Evolutionary conservation across 2,888 invertebrate genomes (phyloP).

Genomic region (Acanthococcus lagerstroemiae): DNA sequence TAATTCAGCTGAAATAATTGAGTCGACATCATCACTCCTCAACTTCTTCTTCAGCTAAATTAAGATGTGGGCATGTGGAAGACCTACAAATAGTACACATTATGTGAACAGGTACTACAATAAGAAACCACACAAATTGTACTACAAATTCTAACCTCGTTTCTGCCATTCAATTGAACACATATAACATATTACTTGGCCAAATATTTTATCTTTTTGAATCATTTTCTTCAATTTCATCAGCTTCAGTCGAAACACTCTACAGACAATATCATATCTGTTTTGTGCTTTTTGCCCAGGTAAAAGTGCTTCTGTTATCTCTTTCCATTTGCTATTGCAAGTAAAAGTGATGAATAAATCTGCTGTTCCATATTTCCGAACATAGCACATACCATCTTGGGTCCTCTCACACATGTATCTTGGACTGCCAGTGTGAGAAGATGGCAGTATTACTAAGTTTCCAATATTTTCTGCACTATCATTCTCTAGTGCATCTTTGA

Average conservation of each 20-base stretch:
- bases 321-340: constrained; percentile 40
- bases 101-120: not conserved
- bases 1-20: constrained; percentile 35
- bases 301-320: constrained; percentile 36
- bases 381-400: constrained; percentile 41
- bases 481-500: constrained; percentile 36
- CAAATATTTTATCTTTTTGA: constrained; percentile 36
- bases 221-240: constrained; percentile 35
- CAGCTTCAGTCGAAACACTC: constrained; percentile 37
- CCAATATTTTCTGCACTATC: constrained; percentile 30
- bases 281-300: constrained; percentile 34
- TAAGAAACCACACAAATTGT: not conserved
- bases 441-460: constrained; percentile 34
- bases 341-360: constrained; percentile 41
- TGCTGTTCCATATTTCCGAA: constrained; percentile 40
- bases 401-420: constrained; percentile 40
- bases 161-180: constrained; percentile 39
- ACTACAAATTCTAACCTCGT: constrained; percentile 33
- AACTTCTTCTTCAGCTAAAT: not conserved
- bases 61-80: constrained; percentile 39
- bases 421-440: constrained; percentile 39
- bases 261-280: constrained; percentile 37
- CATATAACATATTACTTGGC: constrained; percentile 34
- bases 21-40: not conserved
- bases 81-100: no score